Percentiles rank a stretch among this genome's conserved stretches.
Evolutionary conservation across 1,140 invertebrate genomes (phyloP).

Genomic region (Drosophila oshimai): DNA sequence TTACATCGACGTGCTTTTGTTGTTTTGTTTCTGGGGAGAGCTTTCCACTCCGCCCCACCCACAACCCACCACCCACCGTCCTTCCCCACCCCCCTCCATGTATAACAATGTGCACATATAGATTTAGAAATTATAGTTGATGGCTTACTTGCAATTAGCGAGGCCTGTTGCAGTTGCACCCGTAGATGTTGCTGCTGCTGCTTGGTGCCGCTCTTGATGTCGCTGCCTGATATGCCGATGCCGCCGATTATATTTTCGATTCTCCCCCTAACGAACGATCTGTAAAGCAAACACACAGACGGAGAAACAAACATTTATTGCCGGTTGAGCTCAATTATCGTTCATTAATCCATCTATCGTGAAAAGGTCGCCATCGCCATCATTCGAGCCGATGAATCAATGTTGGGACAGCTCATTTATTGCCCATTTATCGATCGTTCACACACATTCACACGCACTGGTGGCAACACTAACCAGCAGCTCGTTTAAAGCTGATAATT

Average conservation of each 20-base stretch:
- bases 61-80: background rate
- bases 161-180: background rate
- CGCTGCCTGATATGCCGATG: conserved; percentile 9
- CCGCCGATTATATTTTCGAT: conserved; percentile 26
- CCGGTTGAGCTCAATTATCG: conserved; percentile 12
- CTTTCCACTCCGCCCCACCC: conserved; percentile 4
- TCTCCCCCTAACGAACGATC: conserved; percentile 45
- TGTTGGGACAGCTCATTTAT: conserved; percentile 9
- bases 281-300: conserved; percentile 49
- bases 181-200: too few relatives aligned
- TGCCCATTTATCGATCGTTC: conserved; percentile 3
- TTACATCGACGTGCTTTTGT: conserved; percentile 53
- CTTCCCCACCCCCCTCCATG: background rate
- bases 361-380: conserved; percentile 26
- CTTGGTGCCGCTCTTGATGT: background rate
- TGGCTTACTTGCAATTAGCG: conserved; percentile 44
- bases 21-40: conserved; percentile 26
- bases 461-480: background rate
- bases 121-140: conserved; percentile 37
- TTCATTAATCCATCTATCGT: conserved; percentile 20
- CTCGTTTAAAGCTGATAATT: background rate
- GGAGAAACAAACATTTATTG: conserved; percentile 18
- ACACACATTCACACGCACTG: background rate
- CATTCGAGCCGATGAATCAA: conserved; percentile 18
- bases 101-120: conserved; percentile 16